Evolutionary conservation across 2,888 invertebrate species (phyloP).

Genomic region (Phorcus lineatus): DNA sequence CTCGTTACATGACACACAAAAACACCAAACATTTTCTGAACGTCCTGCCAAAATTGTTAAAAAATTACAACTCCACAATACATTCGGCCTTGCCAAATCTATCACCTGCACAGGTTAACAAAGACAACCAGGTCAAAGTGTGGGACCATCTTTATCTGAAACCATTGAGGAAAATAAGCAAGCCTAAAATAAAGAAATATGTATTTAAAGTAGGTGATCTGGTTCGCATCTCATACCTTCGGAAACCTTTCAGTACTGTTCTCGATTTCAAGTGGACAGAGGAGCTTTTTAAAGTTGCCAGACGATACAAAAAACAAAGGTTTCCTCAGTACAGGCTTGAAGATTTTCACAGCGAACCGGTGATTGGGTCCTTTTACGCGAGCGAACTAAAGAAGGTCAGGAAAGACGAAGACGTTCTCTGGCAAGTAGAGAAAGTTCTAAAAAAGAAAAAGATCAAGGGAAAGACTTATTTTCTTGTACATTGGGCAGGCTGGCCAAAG

Average conservation of each 20-base stretch:
- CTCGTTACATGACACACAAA: slow-evolving; percentile 7
- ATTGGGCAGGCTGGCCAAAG: not conserved
- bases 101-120: not conserved
- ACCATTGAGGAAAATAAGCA: not conserved
- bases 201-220: not conserved
- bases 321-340: not conserved
- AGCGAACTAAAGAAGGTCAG: not conserved
- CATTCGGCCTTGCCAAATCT: not conserved
- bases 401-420: not conserved
- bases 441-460: not conserved
- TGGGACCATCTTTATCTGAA: not conserved
- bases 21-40: not conserved
- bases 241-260: not conserved
- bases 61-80: not conserved
- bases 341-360: not conserved
- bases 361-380: not conserved
- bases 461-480: not conserved
- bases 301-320: not conserved
- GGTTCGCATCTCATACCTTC: slow-evolving; percentile 8
- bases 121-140: not conserved
- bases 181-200: not conserved
- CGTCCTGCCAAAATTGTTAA: not conserved
- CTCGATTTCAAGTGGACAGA: slow-evolving; percentile 9
- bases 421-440: not conserved
- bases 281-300: slow-evolving; percentile 1